Evolutionary conservation across 2,888 invertebrate species (phyloP).

Genomic region (Drosophila merina): DNA sequence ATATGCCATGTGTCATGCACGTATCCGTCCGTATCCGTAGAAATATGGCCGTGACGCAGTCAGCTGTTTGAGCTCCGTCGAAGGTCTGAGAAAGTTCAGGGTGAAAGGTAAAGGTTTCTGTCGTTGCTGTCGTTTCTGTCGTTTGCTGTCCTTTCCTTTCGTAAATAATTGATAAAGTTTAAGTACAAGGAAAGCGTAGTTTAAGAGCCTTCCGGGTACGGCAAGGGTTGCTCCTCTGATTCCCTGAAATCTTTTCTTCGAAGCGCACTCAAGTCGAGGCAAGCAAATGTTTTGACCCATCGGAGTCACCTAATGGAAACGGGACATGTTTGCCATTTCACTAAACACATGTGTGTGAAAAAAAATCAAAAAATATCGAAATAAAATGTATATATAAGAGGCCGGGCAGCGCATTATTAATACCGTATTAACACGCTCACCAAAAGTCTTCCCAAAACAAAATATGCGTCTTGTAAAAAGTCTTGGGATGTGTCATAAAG

Average conservation of each 20-base stretch:
- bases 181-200: conserved; percentile 45
- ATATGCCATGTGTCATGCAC: conserved; percentile 39
- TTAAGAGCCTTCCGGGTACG: conserved; percentile 10
- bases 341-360: conserved; percentile 54
- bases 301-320: conserved; percentile 13
- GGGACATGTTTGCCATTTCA: conserved; percentile 45
- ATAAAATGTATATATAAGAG: conserved; percentile 35
- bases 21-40: conserved; percentile 14
- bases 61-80: conserved; percentile 55
- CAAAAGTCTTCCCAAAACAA: conserved; percentile 21
- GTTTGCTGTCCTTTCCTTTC: neutral
- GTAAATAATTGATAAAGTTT: conserved; percentile 70
- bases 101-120: conserved; percentile 49
- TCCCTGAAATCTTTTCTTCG: conserved; percentile 12
- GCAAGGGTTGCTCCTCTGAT: conserved; percentile 4
- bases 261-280: neutral
- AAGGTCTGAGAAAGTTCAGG: conserved; percentile 73
- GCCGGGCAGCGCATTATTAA: conserved; percentile 61
- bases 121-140: conserved; percentile 18
- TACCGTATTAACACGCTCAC: conserved; percentile 72
- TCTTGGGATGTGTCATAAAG: conserved; percentile 67
- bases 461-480: conserved; percentile 53
- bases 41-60: conserved; percentile 16
- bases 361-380: conserved; percentile 26
- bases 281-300: conserved; percentile 14